These are phyloP conservation scores for Hirundo rustica DNA, from an alignment of 2,797 vertebrate genomes.

Conservation along the genomic window DNA sequence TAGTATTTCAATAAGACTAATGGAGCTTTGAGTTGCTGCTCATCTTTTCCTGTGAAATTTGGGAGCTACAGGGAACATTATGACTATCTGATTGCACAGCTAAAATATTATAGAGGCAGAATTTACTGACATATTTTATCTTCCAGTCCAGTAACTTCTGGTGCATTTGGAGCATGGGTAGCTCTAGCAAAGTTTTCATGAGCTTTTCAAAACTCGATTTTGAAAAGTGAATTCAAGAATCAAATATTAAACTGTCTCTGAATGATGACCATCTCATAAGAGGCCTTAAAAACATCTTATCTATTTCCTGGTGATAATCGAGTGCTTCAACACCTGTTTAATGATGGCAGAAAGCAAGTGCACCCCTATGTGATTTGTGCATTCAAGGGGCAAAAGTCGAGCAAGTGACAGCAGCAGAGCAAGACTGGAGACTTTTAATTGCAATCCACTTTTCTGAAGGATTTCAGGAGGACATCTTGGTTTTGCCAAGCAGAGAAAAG, in stretches of 20 bases:
- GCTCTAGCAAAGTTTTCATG: neutral
- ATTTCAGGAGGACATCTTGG: neutral
- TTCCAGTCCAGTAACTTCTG: neutral
- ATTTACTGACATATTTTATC: neutral
- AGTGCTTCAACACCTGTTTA: neutral
- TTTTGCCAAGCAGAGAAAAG: neutral
- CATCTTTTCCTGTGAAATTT: neutral
- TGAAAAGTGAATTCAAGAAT: neutral
- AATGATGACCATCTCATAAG: neutral
- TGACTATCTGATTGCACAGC: neutral
- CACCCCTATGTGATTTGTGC: neutral
- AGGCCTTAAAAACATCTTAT: neutral
- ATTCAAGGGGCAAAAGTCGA: neutral
- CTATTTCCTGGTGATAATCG: neutral
- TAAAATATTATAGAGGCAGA: neutral
- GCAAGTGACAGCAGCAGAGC: neutral
- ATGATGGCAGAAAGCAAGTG: neutral
- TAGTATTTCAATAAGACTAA: conserved; percentile 13
- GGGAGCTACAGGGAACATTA: neutral
- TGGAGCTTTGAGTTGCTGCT: neutral
- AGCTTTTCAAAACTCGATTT: neutral
- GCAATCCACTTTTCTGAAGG: neutral
- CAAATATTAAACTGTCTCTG: neutral
- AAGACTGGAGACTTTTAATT: neutral
- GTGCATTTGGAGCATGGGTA: neutral